Conservation (phyloP, 2,797 vertebrate species). For the Enteromius trimaculatus region DNA sequence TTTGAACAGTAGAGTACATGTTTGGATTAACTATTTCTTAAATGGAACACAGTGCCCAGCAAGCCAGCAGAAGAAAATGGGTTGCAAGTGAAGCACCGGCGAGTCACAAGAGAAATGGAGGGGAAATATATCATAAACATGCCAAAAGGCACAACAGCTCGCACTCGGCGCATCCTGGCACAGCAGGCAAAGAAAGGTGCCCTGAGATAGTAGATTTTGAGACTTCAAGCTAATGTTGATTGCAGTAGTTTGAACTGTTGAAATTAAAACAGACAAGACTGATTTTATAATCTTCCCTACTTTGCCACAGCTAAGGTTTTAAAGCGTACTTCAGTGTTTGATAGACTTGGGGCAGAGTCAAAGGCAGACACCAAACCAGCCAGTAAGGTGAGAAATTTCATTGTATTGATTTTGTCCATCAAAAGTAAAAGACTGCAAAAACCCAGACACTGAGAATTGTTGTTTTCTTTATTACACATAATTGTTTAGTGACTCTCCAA, state of each 20-base stretch:
- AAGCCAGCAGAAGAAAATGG: constrained; percentile 73
- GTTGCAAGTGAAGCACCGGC: constrained; percentile 80
- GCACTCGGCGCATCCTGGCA: constrained; percentile 91
- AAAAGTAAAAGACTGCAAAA: background rate
- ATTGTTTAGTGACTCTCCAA: background rate
- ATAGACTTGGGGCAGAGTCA: constrained; percentile 88
- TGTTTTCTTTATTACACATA: background rate
- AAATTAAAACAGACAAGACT: background rate
- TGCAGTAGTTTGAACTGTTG: background rate
- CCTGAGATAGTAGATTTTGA: background rate
- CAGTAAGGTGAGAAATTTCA: constrained; percentile 78
- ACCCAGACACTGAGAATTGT: background rate
- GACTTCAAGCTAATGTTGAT: background rate
- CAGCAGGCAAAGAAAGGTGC: constrained; percentile 90
- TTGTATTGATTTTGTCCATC: background rate
- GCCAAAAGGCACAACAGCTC: constrained; percentile 93
- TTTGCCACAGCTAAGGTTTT: constrained; percentile 71
- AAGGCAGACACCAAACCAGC: constrained; percentile 77
- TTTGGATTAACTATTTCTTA: background rate
- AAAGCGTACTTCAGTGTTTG: constrained; percentile 89
- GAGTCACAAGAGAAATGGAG: constrained; percentile 95
- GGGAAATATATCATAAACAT: constrained; percentile 96
- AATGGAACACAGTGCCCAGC: constrained; percentile 69
- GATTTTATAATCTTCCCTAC: background rate
- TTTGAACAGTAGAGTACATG: background rate